phyloP scores from a whole-genome alignment of 2,113 vertebrate species.

The Lathamus discolor region DNA sequence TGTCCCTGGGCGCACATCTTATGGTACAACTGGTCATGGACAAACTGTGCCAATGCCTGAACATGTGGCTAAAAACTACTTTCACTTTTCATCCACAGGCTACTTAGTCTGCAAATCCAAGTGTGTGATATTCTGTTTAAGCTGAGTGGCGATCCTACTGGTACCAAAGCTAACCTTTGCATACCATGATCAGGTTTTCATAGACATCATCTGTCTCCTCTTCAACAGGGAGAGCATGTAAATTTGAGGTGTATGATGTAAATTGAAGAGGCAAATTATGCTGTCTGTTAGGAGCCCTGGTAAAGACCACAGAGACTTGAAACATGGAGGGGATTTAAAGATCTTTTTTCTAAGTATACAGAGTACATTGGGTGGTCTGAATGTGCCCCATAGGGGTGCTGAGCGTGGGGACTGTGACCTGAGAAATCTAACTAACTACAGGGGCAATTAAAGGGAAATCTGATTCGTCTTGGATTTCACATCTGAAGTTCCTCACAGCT shows the following conservation, averaged over 20 bases:
- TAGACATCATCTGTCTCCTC: background rate
- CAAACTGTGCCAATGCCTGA: background rate
- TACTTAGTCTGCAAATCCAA: background rate
- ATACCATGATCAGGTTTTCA: background rate
- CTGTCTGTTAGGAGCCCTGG: background rate
- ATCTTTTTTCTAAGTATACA: background rate
- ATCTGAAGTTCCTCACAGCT: background rate
- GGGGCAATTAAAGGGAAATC: background rate
- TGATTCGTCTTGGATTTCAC: background rate
- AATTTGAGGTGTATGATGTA: background rate
- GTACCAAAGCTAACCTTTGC: background rate
- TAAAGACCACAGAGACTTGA: background rate
- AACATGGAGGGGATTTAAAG: background rate
- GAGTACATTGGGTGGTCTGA: background rate
- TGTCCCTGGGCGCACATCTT: background rate
- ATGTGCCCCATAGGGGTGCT: background rate
- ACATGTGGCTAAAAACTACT: background rate
- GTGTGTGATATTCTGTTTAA: background rate
- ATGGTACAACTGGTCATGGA: background rate
- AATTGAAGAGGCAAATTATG: background rate
- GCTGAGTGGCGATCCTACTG: rapidly evolving
- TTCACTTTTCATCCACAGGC: background rate
- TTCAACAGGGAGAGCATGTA: background rate
- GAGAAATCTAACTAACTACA: background rate
- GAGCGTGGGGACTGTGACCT: background rate